Conservation (phyloP, 2,888 invertebrate genomes). For the Allygus modestus region DNA sequence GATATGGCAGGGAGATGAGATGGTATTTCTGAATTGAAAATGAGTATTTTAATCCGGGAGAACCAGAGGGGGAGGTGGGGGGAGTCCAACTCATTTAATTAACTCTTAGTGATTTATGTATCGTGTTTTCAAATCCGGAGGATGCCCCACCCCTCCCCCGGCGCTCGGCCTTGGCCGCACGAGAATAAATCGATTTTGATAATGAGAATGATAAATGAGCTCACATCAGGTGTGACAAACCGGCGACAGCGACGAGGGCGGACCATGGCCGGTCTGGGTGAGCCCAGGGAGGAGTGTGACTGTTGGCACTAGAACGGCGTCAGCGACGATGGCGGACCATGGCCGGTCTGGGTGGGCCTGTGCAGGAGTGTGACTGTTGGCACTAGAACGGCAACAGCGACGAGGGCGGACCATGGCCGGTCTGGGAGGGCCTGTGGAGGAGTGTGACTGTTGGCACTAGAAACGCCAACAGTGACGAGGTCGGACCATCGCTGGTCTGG, state of each 20-base stretch:
- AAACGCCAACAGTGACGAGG: background rate
- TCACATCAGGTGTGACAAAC: slow-evolving; percentile 54
- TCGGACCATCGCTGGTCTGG: background rate
- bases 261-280: background rate
- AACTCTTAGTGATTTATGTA: slow-evolving; percentile 63
- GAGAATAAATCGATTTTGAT: slow-evolving; percentile 60
- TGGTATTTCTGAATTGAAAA: slow-evolving; percentile 60
- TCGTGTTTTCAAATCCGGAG: slow-evolving; percentile 63
- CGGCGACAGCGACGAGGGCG: slow-evolving; percentile 18
- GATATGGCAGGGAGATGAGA: slow-evolving; percentile 56
- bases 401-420: background rate
- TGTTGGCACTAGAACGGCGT: background rate
- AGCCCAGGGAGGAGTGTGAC: background rate
- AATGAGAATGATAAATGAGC: slow-evolving; percentile 59
- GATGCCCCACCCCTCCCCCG: slow-evolving; percentile 60
- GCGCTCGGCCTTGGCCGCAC: slow-evolving; percentile 29
- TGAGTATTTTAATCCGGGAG: slow-evolving; percentile 57
- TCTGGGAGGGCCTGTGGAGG: background rate
- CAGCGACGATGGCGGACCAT: background rate
- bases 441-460: background rate
- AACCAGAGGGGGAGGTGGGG: slow-evolving; percentile 1
- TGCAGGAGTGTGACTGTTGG: background rate
- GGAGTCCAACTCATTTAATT: slow-evolving; percentile 63
- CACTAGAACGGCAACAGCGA: background rate
- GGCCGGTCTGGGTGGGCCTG: background rate